Percentiles rank a stretch among this genome's conserved stretches.
Conservation (phyloP, 1,140 invertebrate species). For the Trichogramma pretiosum region DNA sequence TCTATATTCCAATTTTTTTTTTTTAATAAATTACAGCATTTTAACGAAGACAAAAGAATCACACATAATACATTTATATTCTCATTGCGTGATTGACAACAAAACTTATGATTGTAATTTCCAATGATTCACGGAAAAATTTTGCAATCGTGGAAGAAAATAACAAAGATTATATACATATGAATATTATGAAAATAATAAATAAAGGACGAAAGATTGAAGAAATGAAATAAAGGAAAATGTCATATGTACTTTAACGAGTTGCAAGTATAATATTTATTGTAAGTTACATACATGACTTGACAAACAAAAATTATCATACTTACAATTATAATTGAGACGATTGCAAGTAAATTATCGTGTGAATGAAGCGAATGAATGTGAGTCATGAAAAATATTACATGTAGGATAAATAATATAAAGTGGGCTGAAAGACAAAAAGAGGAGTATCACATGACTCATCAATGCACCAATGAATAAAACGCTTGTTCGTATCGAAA, state of each 20-base stretch:
- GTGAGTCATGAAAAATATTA: no score
- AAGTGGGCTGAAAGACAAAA: no score
- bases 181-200: no score
- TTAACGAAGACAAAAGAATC: conserved; percentile 1
- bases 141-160: no score
- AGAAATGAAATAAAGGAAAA: conserved; percentile 6
- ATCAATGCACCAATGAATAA: background rate
- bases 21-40: conserved; percentile 7
- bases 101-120: no score
- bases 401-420: no score
- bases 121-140: no score
- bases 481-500: conserved; percentile 1
- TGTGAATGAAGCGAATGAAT: conserved; percentile 8
- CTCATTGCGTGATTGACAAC: background rate
- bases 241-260: conserved; percentile 9
- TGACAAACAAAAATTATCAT: conserved; percentile 10
- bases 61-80: conserved; percentile 7
- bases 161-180: no score
- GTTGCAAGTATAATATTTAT: conserved; percentile 15
- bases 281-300: conserved; percentile 16
- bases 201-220: background rate
- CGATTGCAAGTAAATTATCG: conserved; percentile 1
- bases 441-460: conserved; percentile 1
- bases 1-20: no score
- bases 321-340: no score